Conservation (phyloP, 2,888 invertebrate species). For the Oxytorus armatus region DNA sequence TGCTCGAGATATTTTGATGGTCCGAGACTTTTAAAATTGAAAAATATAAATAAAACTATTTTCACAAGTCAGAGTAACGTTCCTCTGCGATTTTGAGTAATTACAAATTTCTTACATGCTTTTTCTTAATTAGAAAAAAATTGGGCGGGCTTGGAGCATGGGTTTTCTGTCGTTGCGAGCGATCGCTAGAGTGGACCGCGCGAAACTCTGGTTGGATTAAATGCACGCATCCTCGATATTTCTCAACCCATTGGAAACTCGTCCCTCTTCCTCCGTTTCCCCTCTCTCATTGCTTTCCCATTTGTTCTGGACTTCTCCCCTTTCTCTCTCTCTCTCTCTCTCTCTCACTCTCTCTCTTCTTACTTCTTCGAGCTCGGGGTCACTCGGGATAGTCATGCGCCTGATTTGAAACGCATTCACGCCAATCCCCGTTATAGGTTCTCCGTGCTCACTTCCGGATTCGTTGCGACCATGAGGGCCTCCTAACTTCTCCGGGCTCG, state of each 20-base stretch:
- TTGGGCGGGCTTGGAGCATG: background rate
- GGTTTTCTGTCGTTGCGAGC: background rate
- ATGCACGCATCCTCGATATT: conserved; percentile 48
- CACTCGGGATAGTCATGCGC: conserved; percentile 75
- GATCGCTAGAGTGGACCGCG: conserved; percentile 7
- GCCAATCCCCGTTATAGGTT: conserved; percentile 78
- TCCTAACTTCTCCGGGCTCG: conserved; percentile 36
- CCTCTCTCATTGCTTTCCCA: conserved; percentile 61
- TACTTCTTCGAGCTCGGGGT: conserved; percentile 47
- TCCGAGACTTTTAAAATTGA: background rate
- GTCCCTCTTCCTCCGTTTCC: conserved; percentile 44
- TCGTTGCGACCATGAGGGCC: conserved; percentile 66
- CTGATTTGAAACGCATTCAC: conserved; percentile 83
- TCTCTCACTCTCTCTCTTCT: conserved; percentile 38
- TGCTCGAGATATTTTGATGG: background rate
- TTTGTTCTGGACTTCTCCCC: conserved; percentile 58
- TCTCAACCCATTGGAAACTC: conserved; percentile 51
- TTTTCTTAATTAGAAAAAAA: background rate
- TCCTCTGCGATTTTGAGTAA: no score
- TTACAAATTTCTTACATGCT: background rate
- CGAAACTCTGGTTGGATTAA: conserved; percentile 35
- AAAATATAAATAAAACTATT: background rate
- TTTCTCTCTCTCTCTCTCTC: conserved; percentile 18
- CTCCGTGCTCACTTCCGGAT: conserved; percentile 81
- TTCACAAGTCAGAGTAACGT: no score